Conservation (phyloP, 1,140 invertebrate genomes). For the Euura saliciscinereae region DNA sequence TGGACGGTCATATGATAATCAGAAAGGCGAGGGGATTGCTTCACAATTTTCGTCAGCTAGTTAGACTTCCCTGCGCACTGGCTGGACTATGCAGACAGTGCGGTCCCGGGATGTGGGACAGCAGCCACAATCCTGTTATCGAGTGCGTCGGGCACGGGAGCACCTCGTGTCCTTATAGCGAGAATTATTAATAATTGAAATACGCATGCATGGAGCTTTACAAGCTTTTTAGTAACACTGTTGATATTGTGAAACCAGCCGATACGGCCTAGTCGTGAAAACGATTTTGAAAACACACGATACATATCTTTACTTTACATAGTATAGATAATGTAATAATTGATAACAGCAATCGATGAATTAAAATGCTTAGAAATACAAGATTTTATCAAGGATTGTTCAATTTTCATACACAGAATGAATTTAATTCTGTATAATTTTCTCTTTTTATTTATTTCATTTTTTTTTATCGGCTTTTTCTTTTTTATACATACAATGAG, state of each 20-base stretch:
- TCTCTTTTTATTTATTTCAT: no score
- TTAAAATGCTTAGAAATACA: no score
- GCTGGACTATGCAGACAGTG: constrained; percentile 85
- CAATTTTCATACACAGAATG: no score
- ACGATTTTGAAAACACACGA: not conserved
- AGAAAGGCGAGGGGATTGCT: constrained; percentile 90
- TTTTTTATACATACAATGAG: not conserved
- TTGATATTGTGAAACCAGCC: not conserved
- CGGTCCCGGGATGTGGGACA: constrained; percentile 93
- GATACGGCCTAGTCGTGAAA: not conserved
- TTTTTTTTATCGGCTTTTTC: no score
- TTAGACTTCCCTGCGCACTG: constrained; percentile 86
- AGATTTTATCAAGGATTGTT: no score
- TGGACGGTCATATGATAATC: constrained; percentile 90
- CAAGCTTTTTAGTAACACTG: no score
- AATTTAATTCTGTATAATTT: no score
- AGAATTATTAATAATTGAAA: constrained; percentile 36
- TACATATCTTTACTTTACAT: not conserved
- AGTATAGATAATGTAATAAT: not conserved
- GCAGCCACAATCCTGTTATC: constrained; percentile 79
- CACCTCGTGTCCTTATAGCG: constrained; percentile 50
- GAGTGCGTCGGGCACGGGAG: constrained; percentile 66
- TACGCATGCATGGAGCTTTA: not conserved
- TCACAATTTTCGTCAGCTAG: constrained; percentile 84
- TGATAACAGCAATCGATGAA: no score